Conservation (phyloP, 2,113 vertebrate genomes). For the Fregetta grallaria region DNA sequence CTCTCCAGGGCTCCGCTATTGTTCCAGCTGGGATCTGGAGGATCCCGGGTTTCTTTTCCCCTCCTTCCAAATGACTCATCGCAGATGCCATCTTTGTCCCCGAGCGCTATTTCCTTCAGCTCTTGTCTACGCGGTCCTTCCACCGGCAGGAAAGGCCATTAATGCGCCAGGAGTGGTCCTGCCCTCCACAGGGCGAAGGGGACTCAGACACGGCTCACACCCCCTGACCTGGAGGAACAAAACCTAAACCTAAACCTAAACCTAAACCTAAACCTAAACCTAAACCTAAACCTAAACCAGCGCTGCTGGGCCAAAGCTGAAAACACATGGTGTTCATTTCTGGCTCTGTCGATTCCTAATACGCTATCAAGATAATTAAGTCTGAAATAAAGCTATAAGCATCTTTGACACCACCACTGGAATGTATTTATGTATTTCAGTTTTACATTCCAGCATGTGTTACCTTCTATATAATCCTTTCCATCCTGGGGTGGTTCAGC, state of each 20-base stretch:
- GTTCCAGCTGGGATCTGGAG: not conserved
- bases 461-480: not conserved
- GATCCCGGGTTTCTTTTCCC: not conserved
- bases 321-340: not conserved
- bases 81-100: not conserved
- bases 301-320: not conserved
- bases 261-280: not conserved
- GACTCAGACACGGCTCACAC: not conserved
- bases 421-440: not conserved
- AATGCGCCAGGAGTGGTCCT: not conserved
- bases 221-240: not conserved
- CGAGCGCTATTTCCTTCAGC: not conserved
- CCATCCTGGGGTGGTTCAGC: not conserved
- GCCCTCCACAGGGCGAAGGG: rapidly evolving
- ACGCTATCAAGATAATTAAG: not conserved
- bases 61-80: not conserved
- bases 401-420: not conserved
- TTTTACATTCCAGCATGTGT: not conserved
- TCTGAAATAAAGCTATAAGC: not conserved
- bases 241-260: not conserved
- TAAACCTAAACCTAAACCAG: not conserved
- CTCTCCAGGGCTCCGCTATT: slow-evolving; percentile 4
- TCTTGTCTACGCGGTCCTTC: not conserved
- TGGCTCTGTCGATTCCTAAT: not conserved
- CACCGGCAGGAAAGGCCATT: rapidly evolving